These are phyloP conservation scores for Hydractinia symbiolongicarpus DNA, from an alignment of 30 jellyfish, hydroid and myxozoan genomes.

Conservation along the genomic window DNA sequence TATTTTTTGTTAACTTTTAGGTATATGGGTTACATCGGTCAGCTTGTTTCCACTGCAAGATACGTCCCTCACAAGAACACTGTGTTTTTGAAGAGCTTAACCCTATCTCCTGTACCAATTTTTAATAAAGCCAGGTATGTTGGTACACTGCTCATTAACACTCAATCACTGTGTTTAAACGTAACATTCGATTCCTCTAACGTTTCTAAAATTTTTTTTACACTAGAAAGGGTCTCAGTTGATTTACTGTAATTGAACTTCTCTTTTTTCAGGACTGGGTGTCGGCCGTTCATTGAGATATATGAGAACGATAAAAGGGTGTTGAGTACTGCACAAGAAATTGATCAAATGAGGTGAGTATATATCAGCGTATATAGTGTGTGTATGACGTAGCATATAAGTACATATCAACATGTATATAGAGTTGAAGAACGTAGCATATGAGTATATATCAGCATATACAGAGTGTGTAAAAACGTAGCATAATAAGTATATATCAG, in stretches of 20 bases:
- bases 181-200: neutral
- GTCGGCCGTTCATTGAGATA: slow-evolving; percentile 91
- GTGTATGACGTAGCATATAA: neutral
- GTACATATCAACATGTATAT: too few species aligned
- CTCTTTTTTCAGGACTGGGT: slow-evolving; percentile 67
- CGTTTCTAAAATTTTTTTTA: too few species aligned
- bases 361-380: neutral
- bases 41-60: slow-evolving; percentile 65
- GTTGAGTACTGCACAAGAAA: slow-evolving; percentile 69
- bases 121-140: slow-evolving; percentile 87
- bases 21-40: slow-evolving; percentile 61
- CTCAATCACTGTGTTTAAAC: neutral
- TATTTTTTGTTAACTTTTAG: slow-evolving; percentile 27
- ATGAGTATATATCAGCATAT: too few species aligned
- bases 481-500: too few species aligned
- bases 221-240: too few species aligned
- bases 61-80: slow-evolving; percentile 69
- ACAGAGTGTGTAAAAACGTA: too few species aligned
- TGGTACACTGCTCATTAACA: neutral
- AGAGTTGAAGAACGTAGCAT: too few species aligned
- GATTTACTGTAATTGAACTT: neutral
- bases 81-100: slow-evolving; percentile 54
- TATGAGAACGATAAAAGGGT: slow-evolving; percentile 73
- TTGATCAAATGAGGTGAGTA: slow-evolving; percentile 86
- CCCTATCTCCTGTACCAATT: slow-evolving; percentile 66